Evolutionary conservation across 2,113 vertebrate species (phyloP).

Genomic region (Apteryx mantelli): DNA sequence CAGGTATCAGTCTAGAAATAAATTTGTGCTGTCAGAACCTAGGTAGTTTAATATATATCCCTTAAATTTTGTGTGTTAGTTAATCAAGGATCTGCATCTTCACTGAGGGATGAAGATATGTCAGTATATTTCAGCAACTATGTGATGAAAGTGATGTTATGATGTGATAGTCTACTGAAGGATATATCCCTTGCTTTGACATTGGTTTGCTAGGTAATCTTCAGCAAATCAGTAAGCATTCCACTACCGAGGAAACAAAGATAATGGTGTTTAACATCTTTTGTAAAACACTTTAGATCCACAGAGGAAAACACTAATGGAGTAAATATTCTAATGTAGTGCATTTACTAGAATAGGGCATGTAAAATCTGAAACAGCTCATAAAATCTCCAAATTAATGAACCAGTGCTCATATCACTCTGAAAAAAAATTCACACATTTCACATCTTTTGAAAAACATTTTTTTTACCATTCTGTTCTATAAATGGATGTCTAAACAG

Average conservation of each 20-base stretch:
- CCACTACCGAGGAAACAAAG: neutral
- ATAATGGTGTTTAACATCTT: neutral
- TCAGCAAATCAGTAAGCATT: neutral
- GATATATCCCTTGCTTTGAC: neutral
- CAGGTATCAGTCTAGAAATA: neutral
- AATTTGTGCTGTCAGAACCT: neutral
- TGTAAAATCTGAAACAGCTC: no score
- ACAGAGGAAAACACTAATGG: neutral
- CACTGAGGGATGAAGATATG: neutral
- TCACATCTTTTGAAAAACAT: no score
- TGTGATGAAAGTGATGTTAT: neutral
- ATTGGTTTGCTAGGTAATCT: neutral
- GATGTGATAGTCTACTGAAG: neutral
- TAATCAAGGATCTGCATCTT: neutral
- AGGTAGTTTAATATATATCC: neutral
- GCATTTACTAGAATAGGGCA: no score
- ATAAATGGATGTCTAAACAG: no score
- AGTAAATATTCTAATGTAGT: neutral
- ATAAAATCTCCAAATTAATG: no score
- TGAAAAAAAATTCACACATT: no score
- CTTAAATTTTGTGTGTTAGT: neutral
- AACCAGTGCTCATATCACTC: no score
- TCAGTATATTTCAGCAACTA: neutral
- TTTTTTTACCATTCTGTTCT: no score
- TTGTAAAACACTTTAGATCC: no score